A percentile compares a stretch with the other conserved stretches of the same genome.
Evolutionary conservation across 2,113 vertebrate genomes (phyloP).

Genomic region (Symphodus melops): DNA sequence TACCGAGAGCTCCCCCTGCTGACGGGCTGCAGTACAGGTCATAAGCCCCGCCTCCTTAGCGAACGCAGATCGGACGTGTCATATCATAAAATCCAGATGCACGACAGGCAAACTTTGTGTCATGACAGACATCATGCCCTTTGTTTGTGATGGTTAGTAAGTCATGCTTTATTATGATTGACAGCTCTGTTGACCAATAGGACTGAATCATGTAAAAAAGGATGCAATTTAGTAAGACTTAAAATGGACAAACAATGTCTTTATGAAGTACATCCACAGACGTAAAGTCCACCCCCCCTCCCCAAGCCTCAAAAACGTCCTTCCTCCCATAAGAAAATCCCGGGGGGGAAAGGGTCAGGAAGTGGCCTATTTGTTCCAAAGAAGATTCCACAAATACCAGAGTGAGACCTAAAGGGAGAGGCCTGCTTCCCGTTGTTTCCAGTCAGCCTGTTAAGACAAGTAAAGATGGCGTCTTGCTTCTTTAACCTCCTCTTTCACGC

Average conservation of each 20-base stretch:
- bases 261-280: constrained; percentile 7
- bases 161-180: too few relatives aligned
- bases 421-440: constrained; percentile 56
- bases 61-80: too few relatives aligned
- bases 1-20: too few relatives aligned
- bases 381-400: constrained; percentile 87
- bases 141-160: too few relatives aligned
- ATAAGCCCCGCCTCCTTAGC: too few relatives aligned
- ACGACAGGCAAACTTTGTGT: too few relatives aligned
- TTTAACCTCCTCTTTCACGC: constrained; percentile 9
- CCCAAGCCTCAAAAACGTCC: constrained; percentile 35
- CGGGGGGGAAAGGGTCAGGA: constrained; percentile 77
- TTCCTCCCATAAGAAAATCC: constrained; percentile 57
- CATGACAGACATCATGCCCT: too few relatives aligned
- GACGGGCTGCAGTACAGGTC: too few relatives aligned
- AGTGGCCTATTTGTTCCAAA: constrained; percentile 84
- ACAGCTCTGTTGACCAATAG: too few relatives aligned
- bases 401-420: constrained; percentile 76
- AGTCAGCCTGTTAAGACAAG: constrained; percentile 69
- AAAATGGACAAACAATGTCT: neutral
- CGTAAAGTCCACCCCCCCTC: constrained; percentile 13
- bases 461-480: constrained; percentile 38
- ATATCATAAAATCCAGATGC: too few relatives aligned
- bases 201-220: too few relatives aligned
- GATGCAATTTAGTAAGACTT: neutral